Evolutionary conservation across 2,888 invertebrate genomes (phyloP).

Genomic region (Cacoxenus indagator): DNA sequence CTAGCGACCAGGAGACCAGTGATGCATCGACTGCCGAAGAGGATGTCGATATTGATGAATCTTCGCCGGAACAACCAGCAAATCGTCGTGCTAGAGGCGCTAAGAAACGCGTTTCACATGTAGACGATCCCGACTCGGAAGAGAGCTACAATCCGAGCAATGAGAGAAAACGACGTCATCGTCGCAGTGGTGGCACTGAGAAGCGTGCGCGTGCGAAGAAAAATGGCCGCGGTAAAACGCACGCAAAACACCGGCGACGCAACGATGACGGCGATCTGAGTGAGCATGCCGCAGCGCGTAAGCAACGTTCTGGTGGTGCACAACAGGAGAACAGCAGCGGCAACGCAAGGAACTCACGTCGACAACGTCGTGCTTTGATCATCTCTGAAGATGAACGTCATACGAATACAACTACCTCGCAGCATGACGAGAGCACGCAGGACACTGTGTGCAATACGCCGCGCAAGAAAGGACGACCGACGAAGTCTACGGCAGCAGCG

Average conservation of each 20-base stretch:
- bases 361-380: slow-evolving; percentile 46
- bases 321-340: background rate
- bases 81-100: slow-evolving; percentile 44
- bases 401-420: slow-evolving; percentile 38
- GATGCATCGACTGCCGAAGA: slow-evolving; percentile 50
- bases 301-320: slow-evolving; percentile 16
- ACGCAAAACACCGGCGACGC: slow-evolving; percentile 37
- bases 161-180: slow-evolving; percentile 51
- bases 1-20: slow-evolving; percentile 42
- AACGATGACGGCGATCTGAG: slow-evolving; percentile 49
- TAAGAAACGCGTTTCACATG: slow-evolving; percentile 58
- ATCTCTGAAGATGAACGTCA: slow-evolving; percentile 61
- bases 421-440: slow-evolving; percentile 62
- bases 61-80: slow-evolving; percentile 42
- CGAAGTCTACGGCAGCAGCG: slow-evolving; percentile 28
- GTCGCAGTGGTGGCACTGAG: slow-evolving; percentile 33
- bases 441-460: slow-evolving; percentile 49
- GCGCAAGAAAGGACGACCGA: slow-evolving; percentile 56
- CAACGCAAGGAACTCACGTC: slow-evolving; percentile 42
- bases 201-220: slow-evolving; percentile 27
- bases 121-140: slow-evolving; percentile 74
- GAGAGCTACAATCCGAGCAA: slow-evolving; percentile 73
- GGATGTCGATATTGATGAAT: slow-evolving; percentile 50
- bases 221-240: slow-evolving; percentile 29
- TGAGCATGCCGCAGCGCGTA: slow-evolving; percentile 8